Percentiles rank a stretch among this genome's conserved stretches.
Evolutionary conservation across 2,797 vertebrate genomes (phyloP).

Genomic region (Spizella passerina): DNA sequence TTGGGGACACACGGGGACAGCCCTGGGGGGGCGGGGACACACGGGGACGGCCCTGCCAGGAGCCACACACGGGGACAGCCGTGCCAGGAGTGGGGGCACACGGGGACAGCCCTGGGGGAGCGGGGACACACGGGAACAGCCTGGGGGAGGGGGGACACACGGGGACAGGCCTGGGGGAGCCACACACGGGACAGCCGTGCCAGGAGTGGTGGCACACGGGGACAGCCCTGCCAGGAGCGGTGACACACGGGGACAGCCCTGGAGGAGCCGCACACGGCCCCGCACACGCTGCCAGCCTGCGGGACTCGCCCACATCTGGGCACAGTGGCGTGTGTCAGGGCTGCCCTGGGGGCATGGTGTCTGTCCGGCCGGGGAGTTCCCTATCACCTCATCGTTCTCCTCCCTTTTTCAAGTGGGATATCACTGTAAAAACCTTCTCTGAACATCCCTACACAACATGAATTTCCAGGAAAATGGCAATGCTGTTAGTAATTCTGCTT

Average conservation of each 20-base stretch:
- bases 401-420: neutral
- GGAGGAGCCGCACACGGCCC: neutral
- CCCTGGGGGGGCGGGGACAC: no score
- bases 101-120: no score
- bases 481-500: neutral
- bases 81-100: no score
- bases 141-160: no score
- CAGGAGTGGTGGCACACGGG: no score
- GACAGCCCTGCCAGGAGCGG: no score
- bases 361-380: accelerated
- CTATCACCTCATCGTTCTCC: neutral
- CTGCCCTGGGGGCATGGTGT: neutral
- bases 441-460: neutral
- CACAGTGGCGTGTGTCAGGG: accelerated
- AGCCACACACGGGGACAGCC: no score
- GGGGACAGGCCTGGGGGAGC: no score
- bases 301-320: neutral
- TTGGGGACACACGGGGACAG: no score
- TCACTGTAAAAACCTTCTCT: neutral
- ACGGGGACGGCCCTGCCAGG: accelerated
- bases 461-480: neutral
- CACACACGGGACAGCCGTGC: no score
- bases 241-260: no score
- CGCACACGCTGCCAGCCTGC: accelerated
- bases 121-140: no score